Evolutionary conservation across 2,113 vertebrate genomes (phyloP).

Genomic region (Pavo muticus): DNA sequence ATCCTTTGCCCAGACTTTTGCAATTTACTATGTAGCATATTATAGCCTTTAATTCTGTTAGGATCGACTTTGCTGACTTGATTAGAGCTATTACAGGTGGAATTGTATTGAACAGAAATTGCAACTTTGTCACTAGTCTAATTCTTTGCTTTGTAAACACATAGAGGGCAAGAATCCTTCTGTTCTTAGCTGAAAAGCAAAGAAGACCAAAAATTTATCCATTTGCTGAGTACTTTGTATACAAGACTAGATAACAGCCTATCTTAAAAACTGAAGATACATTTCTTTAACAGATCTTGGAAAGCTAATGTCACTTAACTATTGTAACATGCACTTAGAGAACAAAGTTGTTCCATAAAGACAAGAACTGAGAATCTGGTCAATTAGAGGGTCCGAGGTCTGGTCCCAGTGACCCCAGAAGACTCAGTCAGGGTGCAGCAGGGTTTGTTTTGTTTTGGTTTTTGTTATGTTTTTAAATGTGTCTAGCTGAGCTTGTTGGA

Average conservation of each 20-base stretch:
- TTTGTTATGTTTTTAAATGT: neutral
- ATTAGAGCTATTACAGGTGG: neutral
- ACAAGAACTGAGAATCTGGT: neutral
- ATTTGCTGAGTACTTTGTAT: neutral
- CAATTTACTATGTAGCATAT: neutral
- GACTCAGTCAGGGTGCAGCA: neutral
- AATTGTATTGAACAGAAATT: neutral
- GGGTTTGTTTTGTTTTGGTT: neutral
- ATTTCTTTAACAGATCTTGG: neutral
- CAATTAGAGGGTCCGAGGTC: neutral
- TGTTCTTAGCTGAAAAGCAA: neutral
- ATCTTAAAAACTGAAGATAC: neutral
- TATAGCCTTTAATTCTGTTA: neutral
- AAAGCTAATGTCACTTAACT: neutral
- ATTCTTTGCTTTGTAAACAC: conserved; percentile 6
- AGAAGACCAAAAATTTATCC: neutral
- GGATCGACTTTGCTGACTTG: neutral
- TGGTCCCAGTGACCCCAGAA: neutral
- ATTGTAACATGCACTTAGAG: neutral
- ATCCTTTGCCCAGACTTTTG: neutral
- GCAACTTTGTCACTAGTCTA: neutral
- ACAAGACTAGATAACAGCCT: neutral
- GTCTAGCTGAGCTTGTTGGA: neutral
- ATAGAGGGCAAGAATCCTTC: neutral
- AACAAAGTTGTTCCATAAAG: neutral